Base-by-base conservation (phyloP, 2,888 invertebrate genomes). In the Leucania comma region DNA sequence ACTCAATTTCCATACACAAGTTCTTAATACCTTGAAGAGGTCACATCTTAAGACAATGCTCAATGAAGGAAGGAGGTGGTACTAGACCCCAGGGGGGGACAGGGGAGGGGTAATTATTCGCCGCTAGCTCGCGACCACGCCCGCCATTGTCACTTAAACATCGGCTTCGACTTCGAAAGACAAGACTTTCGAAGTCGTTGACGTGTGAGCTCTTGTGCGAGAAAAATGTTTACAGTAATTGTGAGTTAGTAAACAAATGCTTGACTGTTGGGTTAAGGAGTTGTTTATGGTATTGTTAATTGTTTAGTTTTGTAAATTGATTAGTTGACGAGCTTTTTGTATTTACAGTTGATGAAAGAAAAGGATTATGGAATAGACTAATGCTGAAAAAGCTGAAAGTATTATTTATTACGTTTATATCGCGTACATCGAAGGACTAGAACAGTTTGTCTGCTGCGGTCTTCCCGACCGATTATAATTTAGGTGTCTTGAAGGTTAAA, bases 11-110 rank as follows among this genome's bases (percentile, higher is more conserved):
- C 84, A 84, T 84, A 80, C 72, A 69, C 61, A 80, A 78, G 66
- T 71, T 75, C 66, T 73, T 76, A 63, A 82, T 75, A 75, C 81
- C 78, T 89, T 88, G 90, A 88, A 92, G 90, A 91, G 94, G 94
- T 94, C 94, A 93, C 90, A 92, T 90, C 90, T 88, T 88, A 90
- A 94, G 92, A 95, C 94, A 95, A 95, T 95, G 93, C 93, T 92
- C 91, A 93, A 93, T 93, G 94, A 93, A 91, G 90, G 88, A n/a
- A 3, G 85, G 84, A 84, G 87, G 87, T 85, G 82, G 84, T 80
- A 84, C 84, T 84, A 80, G 83, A 82, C 75, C 77, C 73, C 67
- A 46, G 63, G 32, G 69, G 38, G 58, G 68, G 80, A 80, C 46
- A 81, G 84, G 87, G 89, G 90, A 88, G 89, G 86, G 88, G 88